These are phyloP conservation scores for honey bee (Apis mellifera) DNA, from an alignment of 1,140 invertebrate genomes.

Conservation along the genomic window Amel_HAv3.1 CM009945.2:2589001-2589500, in stretches of 20 bases:
- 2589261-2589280: slow-evolving; percentile 5
- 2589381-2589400: slow-evolving; percentile 74
- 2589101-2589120: neutral
- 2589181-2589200: neutral
- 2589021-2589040: neutral
- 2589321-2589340: slow-evolving; percentile 52
- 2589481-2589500: neutral
- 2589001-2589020: neutral
- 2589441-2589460: slow-evolving; percentile 55
- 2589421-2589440: slow-evolving; percentile 75
- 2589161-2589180: slow-evolving; percentile 24
- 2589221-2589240: slow-evolving; percentile 44
- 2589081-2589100: neutral
- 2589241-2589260: slow-evolving; percentile 43
- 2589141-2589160: neutral
- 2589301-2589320: slow-evolving; percentile 27
- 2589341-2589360: slow-evolving; percentile 40
- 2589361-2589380: slow-evolving; percentile 55
- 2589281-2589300: neutral
- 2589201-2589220: slow-evolving; percentile 35
- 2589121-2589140: neutral
- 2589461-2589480: neutral
- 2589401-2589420: slow-evolving; percentile 81
- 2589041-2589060: neutral
- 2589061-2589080: neutral